These are phyloP conservation scores for Cryptops parisi DNA, from an alignment of 2,888 invertebrate species.

Conservation along the genomic window DNA sequence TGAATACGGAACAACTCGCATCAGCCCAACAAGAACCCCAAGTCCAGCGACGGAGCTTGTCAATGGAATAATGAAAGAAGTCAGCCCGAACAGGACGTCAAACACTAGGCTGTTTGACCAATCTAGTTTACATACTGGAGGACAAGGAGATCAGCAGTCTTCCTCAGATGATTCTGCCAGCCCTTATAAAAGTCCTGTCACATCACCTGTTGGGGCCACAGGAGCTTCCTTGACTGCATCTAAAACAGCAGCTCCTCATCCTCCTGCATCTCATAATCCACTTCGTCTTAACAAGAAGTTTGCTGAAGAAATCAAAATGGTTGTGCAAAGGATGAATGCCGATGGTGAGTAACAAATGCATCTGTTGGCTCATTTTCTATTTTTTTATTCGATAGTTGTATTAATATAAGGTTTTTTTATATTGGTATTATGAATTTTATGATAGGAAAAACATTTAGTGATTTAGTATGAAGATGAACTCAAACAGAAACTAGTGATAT, in stretches of 20 bases:
- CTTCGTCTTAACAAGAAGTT: slow-evolving; percentile 14
- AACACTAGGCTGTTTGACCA: neutral
- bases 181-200: neutral
- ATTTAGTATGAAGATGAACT: too few relatives aligned
- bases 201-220: neutral
- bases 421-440: too few relatives aligned
- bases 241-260: slow-evolving; percentile 1
- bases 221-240: neutral
- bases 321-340: slow-evolving; percentile 16
- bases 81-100: neutral
- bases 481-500: too few relatives aligned
- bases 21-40: neutral
- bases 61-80: neutral
- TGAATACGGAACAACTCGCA: neutral
- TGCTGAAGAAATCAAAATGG: slow-evolving; percentile 18
- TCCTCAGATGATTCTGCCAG: neutral
- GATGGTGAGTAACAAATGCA: slow-evolving; percentile 11
- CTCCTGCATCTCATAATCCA: neutral
- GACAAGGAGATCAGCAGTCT: neutral
- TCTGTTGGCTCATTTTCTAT: too few relatives aligned
- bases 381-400: too few relatives aligned
- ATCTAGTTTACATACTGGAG: neutral
- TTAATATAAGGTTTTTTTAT: too few relatives aligned
- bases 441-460: too few relatives aligned
- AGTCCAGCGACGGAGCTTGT: neutral